These are phyloP conservation scores for Stomatorhinus ivindoensis DNA, from an alignment of 2,113 vertebrate genomes.

Conservation along the genomic window DNA sequence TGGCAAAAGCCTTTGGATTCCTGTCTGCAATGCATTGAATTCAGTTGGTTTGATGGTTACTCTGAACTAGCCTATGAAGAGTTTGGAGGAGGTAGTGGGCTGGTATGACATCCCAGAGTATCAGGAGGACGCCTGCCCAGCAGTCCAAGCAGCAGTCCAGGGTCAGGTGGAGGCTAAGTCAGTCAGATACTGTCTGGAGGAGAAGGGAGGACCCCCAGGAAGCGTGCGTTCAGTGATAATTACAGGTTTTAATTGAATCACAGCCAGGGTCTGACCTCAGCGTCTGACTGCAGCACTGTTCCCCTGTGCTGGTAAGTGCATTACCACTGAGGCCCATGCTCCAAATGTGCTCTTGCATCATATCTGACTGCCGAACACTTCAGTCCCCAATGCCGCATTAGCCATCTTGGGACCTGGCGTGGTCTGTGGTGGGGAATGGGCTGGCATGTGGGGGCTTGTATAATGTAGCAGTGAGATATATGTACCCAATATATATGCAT, in stretches of 20 bases:
- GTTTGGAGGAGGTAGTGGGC: neutral
- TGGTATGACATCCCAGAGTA: neutral
- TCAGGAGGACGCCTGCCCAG: neutral
- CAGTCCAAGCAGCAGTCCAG: neutral
- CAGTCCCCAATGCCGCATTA: neutral
- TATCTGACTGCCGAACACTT: neutral
- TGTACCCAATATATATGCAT: neutral
- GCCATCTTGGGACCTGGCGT: neutral
- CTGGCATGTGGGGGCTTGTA: neutral
- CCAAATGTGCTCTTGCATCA: neutral
- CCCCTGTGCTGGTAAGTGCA: slow-evolving; percentile 7
- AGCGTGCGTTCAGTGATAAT: slow-evolving; percentile 56
- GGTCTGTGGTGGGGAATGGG: neutral
- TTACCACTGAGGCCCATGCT: neutral
- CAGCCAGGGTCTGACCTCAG: slow-evolving; percentile 56
- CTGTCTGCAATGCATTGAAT: neutral
- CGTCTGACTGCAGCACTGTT: slow-evolving; percentile 51
- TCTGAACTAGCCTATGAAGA: neutral
- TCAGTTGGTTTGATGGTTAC: neutral
- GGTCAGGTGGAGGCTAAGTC: slow-evolving; percentile 26
- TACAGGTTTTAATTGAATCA: slow-evolving; percentile 69
- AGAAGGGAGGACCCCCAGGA: slow-evolving; percentile 21
- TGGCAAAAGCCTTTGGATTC: neutral
- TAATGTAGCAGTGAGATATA: neutral
- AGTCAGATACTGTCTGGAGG: slow-evolving; percentile 33